Percentiles rank a stretch among this genome's conserved stretches.
phyloP scores from a whole-genome alignment of 2,113 vertebrate species.

The Formicarius rufipectus region DNA sequence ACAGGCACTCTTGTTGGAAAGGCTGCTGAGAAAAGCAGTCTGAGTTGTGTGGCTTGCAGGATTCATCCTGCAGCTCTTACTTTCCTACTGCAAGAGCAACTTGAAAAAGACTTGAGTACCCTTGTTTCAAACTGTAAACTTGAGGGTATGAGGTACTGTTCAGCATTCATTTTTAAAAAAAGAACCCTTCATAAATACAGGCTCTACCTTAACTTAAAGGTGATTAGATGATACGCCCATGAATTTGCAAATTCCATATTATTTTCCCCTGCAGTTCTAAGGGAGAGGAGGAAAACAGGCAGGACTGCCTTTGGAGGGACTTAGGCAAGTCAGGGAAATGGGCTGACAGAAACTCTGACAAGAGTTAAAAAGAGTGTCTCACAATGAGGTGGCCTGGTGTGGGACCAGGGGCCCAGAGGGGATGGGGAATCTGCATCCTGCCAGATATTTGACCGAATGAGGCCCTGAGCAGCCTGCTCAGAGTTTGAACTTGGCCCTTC shows the following conservation, averaged over 20 bases:
- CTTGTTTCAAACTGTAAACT: not conserved
- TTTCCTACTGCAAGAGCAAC: not conserved
- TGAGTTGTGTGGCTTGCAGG: not conserved
- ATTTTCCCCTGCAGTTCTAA: not conserved
- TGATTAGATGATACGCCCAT: not conserved
- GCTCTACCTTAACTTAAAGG: not conserved
- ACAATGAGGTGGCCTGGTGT: not conserved
- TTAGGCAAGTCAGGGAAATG: not conserved
- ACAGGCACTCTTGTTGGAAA: not conserved
- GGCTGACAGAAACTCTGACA: not conserved
- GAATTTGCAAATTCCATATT: not conserved
- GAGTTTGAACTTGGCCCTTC: not conserved
- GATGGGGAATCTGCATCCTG: not conserved
- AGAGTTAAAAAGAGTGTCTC: not conserved
- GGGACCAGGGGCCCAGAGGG: not conserved
- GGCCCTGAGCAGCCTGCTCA: not conserved
- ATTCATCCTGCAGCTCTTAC: not conserved
- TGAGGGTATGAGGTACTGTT: not conserved
- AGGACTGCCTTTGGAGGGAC: not conserved
- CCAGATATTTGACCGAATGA: not conserved
- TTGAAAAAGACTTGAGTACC: not conserved
- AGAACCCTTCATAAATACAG: not conserved
- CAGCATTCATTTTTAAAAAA: not conserved
- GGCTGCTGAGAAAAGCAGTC: not conserved
- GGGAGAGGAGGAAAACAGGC: not conserved